Conservation (phyloP, 2,888 invertebrate genomes). For the Leucophora obtusa region DNA sequence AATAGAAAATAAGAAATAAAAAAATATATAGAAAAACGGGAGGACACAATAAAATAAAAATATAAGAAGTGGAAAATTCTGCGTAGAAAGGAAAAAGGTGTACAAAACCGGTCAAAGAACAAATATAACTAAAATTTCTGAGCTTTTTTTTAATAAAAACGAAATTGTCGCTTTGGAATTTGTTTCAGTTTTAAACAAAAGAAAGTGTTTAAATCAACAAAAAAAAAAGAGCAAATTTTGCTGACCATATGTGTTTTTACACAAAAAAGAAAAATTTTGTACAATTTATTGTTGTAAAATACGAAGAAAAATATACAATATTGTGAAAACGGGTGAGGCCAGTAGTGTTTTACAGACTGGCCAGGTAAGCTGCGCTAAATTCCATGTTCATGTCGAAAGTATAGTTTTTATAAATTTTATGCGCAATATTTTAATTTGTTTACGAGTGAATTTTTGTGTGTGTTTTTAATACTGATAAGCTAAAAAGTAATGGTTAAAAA, state of each 20-base stretch:
- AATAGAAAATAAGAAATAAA: constrained; percentile 26
- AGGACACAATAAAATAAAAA: constrained; percentile 52
- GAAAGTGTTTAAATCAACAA: neutral
- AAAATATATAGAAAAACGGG: constrained; percentile 30
- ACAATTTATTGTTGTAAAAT: constrained; percentile 11
- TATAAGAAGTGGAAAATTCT: constrained; percentile 49
- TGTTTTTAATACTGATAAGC: constrained; percentile 32
- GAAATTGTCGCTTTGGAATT: neutral
- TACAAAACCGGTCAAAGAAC: constrained; percentile 49
- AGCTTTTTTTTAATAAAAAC: neutral
- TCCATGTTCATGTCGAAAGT: neutral
- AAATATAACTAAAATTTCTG: neutral
- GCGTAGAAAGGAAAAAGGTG: constrained; percentile 35
- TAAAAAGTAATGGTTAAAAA: constrained; percentile 18
- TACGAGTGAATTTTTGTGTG: constrained; percentile 3
- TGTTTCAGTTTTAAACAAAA: constrained; percentile 8
- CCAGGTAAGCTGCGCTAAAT: constrained; percentile 60
- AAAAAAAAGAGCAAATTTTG: neutral
- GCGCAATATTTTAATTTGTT: constrained; percentile 50
- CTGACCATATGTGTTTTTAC: constrained; percentile 50
- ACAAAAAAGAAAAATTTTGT: constrained; percentile 24
- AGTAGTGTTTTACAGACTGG: constrained; percentile 48
- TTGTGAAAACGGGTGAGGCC: constrained; percentile 61
- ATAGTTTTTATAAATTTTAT: constrained; percentile 45
- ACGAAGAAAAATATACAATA: constrained; percentile 9